These are phyloP conservation scores for Epizoanthus ramosus DNA, from an alignment of 92 coral and sea anemone species.

Conservation along the genomic window DNA sequence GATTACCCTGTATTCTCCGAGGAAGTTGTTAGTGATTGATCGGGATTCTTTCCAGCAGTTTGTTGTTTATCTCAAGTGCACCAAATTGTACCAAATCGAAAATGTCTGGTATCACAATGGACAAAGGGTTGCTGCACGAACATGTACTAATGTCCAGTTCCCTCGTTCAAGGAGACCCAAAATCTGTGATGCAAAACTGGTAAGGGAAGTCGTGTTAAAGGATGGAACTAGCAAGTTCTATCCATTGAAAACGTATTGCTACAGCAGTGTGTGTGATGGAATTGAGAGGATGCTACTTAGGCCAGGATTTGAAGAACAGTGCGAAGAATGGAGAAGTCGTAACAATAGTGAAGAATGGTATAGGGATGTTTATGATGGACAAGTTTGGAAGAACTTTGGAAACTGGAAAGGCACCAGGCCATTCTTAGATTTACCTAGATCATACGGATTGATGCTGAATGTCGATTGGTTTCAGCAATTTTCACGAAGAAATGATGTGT, in stretches of 20 bases:
- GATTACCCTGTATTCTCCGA: constrained; percentile 43
- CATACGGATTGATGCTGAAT: constrained; percentile 43
- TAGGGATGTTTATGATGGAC: constrained; percentile 55
- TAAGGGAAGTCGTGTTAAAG: constrained; percentile 21
- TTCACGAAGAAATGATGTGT: constrained; percentile 47
- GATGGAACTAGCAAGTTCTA: constrained; percentile 33
- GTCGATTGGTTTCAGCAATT: constrained; percentile 50
- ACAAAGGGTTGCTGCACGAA: constrained; percentile 28
- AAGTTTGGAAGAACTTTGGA: constrained; percentile 50
- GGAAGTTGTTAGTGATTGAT: constrained; percentile 29
- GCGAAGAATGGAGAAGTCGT: constrained; percentile 46
- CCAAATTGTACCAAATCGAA: constrained; percentile 31
- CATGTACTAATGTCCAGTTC: constrained; percentile 34
- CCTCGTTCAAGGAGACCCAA: constrained; percentile 21
- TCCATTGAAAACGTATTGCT: constrained; percentile 52
- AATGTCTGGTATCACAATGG: constrained; percentile 10
- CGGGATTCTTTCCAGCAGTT: neutral
- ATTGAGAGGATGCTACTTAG: constrained; percentile 27
- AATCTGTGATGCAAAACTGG: constrained; percentile 44
- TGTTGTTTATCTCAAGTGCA: constrained; percentile 51
- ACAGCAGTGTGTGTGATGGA: constrained; percentile 18
- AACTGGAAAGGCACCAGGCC: constrained; percentile 31
- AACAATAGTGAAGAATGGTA: constrained; percentile 23
- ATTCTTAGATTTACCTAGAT: constrained; percentile 34
- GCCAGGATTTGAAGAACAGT: constrained; percentile 45